Conservation (phyloP, 2,888 invertebrate species). For the Drymonia ruficornis region DNA sequence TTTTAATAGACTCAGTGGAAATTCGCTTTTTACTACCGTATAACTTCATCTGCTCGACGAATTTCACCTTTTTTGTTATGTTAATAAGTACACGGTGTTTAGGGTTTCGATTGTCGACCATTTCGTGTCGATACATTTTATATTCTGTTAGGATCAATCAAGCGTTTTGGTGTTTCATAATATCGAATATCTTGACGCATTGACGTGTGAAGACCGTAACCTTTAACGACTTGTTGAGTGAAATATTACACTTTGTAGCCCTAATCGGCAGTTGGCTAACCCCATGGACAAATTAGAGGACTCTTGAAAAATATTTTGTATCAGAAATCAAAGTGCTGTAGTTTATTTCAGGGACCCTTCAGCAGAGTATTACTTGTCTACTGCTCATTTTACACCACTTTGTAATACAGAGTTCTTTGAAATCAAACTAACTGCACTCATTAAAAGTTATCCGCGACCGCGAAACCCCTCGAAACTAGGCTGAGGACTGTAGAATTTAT, state of each 20-base stretch:
- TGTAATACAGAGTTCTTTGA: slow-evolving; percentile 58
- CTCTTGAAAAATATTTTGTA: slow-evolving; percentile 1
- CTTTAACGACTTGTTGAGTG: background rate
- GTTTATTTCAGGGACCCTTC: slow-evolving; percentile 22
- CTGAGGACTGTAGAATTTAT: slow-evolving; percentile 64
- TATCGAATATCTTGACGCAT: slow-evolving; percentile 2
- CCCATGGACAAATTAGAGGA: background rate
- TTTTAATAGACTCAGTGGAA: slow-evolving; percentile 68
- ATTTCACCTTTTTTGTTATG: slow-evolving; percentile 46
- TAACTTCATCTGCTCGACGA: slow-evolving; percentile 45
- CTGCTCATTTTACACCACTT: slow-evolving; percentile 57
- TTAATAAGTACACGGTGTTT: slow-evolving; percentile 39
- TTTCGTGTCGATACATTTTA: slow-evolving; percentile 17
- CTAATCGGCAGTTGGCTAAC: background rate
- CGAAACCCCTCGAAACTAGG: slow-evolving; percentile 66
- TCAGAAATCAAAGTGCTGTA: slow-evolving; percentile 9
- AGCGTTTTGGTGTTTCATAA: slow-evolving; percentile 5
- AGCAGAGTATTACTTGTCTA: slow-evolving; percentile 39
- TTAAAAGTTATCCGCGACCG: slow-evolving; percentile 75
- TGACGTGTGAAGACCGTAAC: slow-evolving; percentile 3
- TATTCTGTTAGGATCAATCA: slow-evolving; percentile 13
- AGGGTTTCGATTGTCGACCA: slow-evolving; percentile 21
- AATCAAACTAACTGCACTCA: slow-evolving; percentile 68
- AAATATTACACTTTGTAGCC: slow-evolving; percentile 1
- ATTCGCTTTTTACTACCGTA: slow-evolving; percentile 58